Percentiles rank a stretch among this genome's conserved stretches.
Conservation (phyloP, 2,888 invertebrate genomes). For the Punctoribates punctum region DNA sequence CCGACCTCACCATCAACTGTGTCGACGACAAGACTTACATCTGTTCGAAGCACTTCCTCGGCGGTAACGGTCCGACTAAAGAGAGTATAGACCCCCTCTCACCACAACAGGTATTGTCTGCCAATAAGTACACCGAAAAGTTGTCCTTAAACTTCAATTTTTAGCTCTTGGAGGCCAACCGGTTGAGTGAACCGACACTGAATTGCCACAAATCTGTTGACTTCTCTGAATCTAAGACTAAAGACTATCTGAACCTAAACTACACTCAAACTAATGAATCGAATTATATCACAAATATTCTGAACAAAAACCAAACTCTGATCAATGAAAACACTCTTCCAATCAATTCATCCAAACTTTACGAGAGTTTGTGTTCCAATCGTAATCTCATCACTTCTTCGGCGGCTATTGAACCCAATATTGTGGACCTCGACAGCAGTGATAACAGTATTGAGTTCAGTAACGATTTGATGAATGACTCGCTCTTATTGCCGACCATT, state of each 20-base stretch:
- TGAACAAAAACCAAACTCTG: background rate
- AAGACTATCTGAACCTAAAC: background rate
- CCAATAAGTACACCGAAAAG: background rate
- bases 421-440: background rate
- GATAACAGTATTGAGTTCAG: background rate
- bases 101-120: background rate
- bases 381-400: no score
- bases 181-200: background rate
- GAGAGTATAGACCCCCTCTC: background rate
- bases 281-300: background rate
- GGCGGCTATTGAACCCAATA: background rate
- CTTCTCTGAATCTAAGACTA: background rate
- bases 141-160: background rate
- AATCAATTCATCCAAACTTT: background rate
- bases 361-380: no score
- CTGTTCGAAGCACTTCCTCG: constrained; percentile 25
- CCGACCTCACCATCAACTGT: constrained; percentile 1
- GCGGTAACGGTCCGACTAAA: constrained; percentile 9
- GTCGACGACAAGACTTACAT: constrained; percentile 16
- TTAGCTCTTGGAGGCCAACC: background rate
- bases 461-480: background rate
- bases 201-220: background rate
- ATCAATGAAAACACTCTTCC: background rate
- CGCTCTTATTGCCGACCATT: background rate
- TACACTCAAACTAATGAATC: background rate